Base-by-base conservation (phyloP, 2,113 vertebrate genomes). In the Colius striatus region DNA sequence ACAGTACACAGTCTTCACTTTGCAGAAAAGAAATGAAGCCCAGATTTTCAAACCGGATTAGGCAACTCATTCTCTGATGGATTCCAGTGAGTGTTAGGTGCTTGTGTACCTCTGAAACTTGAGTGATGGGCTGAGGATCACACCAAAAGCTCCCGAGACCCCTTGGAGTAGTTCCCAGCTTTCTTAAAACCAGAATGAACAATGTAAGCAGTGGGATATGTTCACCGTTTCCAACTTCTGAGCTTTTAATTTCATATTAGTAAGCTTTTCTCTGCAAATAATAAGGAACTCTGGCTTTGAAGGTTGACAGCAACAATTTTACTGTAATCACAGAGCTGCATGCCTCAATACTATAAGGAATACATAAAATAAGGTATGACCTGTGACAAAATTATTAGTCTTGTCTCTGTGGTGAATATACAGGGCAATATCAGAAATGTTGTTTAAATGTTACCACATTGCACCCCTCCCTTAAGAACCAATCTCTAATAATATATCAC, bases 401-500 rank as follows among this genome's bases (percentile, higher is more conserved):
- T 67, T 90, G 71, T 20, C 38, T 81, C 41, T 70, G n/a, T 3
- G 3, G 34, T 73, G 18, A 18, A 71, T 29, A 47, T 55, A 45
- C 3, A 77, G 26, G 32, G 43, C 10, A 85, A 26, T 77, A 95
- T 84, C 60, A 95, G 79, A 90, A 88, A 83, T 48, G 23, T 7
- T 71, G 10, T 15, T 57, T 74, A 86, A 80, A 67, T n/a, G 14
- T 7, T 91, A 17, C 71, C 22, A 36, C 38, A 67, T 30, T 88
- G 47, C 34, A 80, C 38, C 13, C 50, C 68, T 84, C 61, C 60
- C 57, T 94, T 87, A 93, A 90, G 36, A 55, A 63, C 29, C 32
- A 84, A 1, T 68, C 73, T 90, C 67, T 94, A 95, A 95, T 78
- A 88, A 90, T 48, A 88, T 45, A 74, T 60, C 67, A 51, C 48